A percentile compares a stretch with the other conserved stretches of the same genome.
Evolutionary conservation across 2,888 invertebrate species (phyloP).

Genomic region (Danaus chrysippus): DNA sequence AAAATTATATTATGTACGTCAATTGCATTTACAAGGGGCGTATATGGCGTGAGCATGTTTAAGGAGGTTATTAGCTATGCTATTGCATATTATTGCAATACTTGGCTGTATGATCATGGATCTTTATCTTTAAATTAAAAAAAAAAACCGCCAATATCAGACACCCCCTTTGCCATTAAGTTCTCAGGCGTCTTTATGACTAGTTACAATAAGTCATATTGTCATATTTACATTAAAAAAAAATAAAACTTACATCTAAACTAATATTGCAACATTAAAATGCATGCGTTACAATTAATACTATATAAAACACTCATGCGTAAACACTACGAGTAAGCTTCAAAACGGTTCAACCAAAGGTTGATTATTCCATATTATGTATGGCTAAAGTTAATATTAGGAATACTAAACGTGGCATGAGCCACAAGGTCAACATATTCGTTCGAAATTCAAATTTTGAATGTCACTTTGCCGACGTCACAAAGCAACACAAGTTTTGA

Average conservation of each 20-base stretch:
- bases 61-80: not conserved
- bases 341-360: constrained; percentile 30
- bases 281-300: constrained; percentile 34
- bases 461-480: constrained; percentile 10
- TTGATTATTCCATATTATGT: constrained; percentile 11
- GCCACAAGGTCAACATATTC: not conserved
- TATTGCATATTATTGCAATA: no score
- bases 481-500: constrained; percentile 8
- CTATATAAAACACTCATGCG: constrained; percentile 35
- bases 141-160: constrained; percentile 4
- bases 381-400: constrained; percentile 1
- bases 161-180: constrained; percentile 1
- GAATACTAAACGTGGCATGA: constrained; percentile 10
- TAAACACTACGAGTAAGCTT: constrained; percentile 30
- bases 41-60: not conserved
- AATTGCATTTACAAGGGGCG: constrained; percentile 6
- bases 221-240: constrained; percentile 11
- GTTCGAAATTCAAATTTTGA: constrained; percentile 24
- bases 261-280: constrained; percentile 32
- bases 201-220: constrained; percentile 8
- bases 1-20: not conserved
- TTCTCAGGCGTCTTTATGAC: not conserved
- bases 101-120: no score
- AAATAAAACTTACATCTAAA: constrained; percentile 13
- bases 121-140: not conserved